Conservation (phyloP, 2,888 invertebrate species). For the Nymphalis urticae region DNA sequence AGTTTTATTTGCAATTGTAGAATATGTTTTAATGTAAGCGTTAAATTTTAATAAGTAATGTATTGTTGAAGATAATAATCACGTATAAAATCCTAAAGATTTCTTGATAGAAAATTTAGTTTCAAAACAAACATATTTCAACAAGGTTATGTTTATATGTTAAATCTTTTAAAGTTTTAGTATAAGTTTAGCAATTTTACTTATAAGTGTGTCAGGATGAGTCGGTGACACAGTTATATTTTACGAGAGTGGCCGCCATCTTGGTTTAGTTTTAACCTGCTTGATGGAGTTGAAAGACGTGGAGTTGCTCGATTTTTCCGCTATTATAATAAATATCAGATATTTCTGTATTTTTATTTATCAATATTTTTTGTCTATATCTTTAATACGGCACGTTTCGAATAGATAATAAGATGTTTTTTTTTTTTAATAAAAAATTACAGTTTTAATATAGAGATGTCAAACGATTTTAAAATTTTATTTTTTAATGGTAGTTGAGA, state of each 20-base stretch:
- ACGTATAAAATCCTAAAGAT: background rate
- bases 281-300: slow-evolving; percentile 19
- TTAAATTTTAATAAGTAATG: no score
- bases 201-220: slow-evolving; percentile 26
- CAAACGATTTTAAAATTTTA: no score
- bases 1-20: background rate
- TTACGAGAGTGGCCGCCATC: slow-evolving; percentile 33
- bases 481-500: no score
- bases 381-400: no score
- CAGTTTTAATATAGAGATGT: no score
- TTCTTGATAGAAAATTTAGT: slow-evolving; percentile 2
- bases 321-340: background rate
- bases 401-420: no score
- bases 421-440: no score
- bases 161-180: slow-evolving; percentile 36
- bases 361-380: background rate
- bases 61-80: background rate
- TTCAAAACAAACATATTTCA: slow-evolving; percentile 1
- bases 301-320: slow-evolving; percentile 2
- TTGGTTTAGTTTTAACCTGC: slow-evolving; percentile 34
- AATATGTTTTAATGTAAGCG: no score
- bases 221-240: slow-evolving; percentile 31
- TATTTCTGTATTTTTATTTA: background rate
- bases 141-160: slow-evolving; percentile 11
- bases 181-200: slow-evolving; percentile 37